phyloP scores from a whole-genome alignment of 2,113 vertebrate genomes.

The Puffinus mauretanicus region DNA sequence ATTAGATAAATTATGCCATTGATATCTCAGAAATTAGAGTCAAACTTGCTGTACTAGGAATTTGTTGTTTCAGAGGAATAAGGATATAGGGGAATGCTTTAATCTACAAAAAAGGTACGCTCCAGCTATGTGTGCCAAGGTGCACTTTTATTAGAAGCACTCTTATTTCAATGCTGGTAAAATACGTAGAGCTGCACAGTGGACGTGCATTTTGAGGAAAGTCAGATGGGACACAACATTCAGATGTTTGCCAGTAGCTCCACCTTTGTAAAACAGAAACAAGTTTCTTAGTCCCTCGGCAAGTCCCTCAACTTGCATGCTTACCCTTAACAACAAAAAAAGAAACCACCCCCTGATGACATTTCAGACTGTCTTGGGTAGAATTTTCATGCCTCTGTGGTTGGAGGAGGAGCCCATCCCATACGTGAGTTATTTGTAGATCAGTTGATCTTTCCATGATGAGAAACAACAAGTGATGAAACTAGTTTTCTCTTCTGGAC shows the following conservation, averaged over 20 bases:
- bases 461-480: neutral
- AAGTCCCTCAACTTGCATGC: neutral
- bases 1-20: neutral
- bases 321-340: neutral
- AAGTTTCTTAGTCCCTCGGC: neutral
- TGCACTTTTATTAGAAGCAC: neutral
- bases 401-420: neutral
- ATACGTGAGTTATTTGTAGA: neutral
- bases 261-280: neutral
- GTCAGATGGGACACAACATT: neutral
- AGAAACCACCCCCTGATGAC: neutral
- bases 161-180: neutral
- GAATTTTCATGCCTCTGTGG: neutral
- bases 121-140: neutral
- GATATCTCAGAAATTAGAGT: neutral
- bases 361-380: neutral
- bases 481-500: neutral
- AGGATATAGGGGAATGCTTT: neutral
- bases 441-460: neutral
- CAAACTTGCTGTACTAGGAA: neutral
- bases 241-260: neutral
- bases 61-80: neutral
- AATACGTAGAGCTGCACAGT: neutral
- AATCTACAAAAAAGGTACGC: neutral
- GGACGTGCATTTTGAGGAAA: neutral